Evolutionary conservation across 2,888 invertebrate genomes (phyloP), one percentile per base, ranked within the genome.

Genomic region (Limnephilus lunatus): DNA sequence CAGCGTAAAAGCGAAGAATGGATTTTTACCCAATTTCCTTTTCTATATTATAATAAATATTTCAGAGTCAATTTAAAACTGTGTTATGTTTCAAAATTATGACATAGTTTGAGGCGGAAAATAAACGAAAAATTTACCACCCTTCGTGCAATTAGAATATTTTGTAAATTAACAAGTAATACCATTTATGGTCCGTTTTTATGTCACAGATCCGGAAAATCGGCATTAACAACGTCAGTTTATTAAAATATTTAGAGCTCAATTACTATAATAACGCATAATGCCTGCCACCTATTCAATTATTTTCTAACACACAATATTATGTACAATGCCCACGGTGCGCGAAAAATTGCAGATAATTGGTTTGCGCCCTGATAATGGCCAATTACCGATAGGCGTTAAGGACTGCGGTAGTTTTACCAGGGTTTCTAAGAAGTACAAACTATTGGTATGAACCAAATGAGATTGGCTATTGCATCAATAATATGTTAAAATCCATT

Each of bases 271-370:
- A 68, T 68, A 68, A 68, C 68, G 25, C 68, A 68, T 68, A 68
- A 68, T 68, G 68, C 68, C n/a, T 9, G n/a, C 68, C 68, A 68
- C 68, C 68, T 68, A 68, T 68, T 68, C 68, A 68, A 25, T n/a
- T 25, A 25, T 68, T 68, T 68, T 68, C 68, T 25, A 68, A 68
- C 68, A 7, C 68, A 68, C 25, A 68, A 68, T 68, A 68, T 68
- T 68, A 68, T 68, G n/a, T 68, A 68, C 25, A 68, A n/a, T 68
- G 25, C 68, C 25, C 7, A 68, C n/a, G n/a, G 68, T 68, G 68
- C 68, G 68, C 68, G 68, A 68, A 68, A 68, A 68, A 68, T 68
- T 68, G 68, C 68, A 68, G 68, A 68, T 68, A 68, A 68, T 68
- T 68, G 68, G 25, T 25, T 68, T 68, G n/a, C 25, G 68, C 25